Evolutionary conservation across 2,113 vertebrate species (phyloP).

Genomic region (Progne subis): DNA sequence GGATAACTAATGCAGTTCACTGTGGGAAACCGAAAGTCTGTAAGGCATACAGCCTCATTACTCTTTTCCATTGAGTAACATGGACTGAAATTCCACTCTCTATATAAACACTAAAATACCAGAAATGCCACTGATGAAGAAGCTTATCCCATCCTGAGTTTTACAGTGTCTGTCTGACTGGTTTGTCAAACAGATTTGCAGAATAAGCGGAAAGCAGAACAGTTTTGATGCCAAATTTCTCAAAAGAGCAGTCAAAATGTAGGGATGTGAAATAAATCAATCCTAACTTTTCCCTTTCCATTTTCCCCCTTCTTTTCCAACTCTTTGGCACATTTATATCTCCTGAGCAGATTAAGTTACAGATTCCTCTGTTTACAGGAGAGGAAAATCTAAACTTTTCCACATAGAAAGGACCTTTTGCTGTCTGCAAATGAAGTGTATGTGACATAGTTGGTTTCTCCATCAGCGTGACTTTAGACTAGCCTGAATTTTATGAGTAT

Average conservation of each 20-base stretch:
- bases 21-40: not conserved
- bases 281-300: not conserved
- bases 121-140: slow-evolving; percentile 48
- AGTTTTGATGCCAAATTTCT: not conserved
- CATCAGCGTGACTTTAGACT: not conserved
- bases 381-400: slow-evolving; percentile 12
- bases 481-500: not conserved
- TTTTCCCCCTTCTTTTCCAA: not conserved
- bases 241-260: not conserved
- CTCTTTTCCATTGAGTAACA: not conserved
- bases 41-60: not conserved
- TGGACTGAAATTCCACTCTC: not conserved
- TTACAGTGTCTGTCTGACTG: slow-evolving; percentile 31
- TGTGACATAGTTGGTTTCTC: not conserved
- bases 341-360: not conserved
- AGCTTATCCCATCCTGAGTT: slow-evolving; percentile 33
- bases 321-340: not conserved
- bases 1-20: not conserved
- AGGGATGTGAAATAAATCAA: slow-evolving; percentile 9
- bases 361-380: not conserved
- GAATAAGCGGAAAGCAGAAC: slow-evolving; percentile 40
- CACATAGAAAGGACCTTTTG: not conserved
- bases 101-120: slow-evolving; percentile 49
- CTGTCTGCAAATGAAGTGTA: not conserved
- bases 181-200: slow-evolving; percentile 44